Base-by-base conservation (phyloP, 1,140 invertebrate genomes). In the Gryllus bimaculatus region DNA sequence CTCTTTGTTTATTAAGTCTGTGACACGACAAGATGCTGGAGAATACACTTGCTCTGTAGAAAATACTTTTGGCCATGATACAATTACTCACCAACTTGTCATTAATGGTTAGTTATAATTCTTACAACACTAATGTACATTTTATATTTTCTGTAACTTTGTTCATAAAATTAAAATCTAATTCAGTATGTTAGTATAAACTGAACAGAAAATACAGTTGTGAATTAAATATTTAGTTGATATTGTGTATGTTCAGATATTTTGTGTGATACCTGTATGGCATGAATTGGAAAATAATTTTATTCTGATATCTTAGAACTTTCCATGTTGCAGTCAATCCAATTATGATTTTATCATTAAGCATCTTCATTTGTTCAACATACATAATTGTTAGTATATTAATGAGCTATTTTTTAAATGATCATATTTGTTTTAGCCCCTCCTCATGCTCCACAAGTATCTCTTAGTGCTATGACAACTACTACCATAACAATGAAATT, bases 1-100 rank as follows among this genome's bases (percentile, higher is more conserved):
- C 48, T 96, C 95, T 0, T 87, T 99, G 2, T 91, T 95, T 79
- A 96, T 99, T 76, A 93, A 94, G 81, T 92, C 94, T 82, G 94
- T 98, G 0, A 93, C 94, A 76, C 90, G 95, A 76, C 92, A 94
- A 80, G 96, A 98, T 86, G 95, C 94, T 79, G 95, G 94, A 54
- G 94, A 96, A 86, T 96, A 96, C 83, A 92, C 93, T 0, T 98
- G 97, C 86, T 92, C 93, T 81, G 97, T 97, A 8, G 94, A 95
- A 84, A 98, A 98, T 86, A 92, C 93, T 15, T 96, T 95, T 85
- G 96, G 96, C 54, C 93, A 94, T 81, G 96, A 97, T 83, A 94
- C 92, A 26, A 95, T 97, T 73, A 97, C 95, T 8, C 96, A 98
- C 84, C 92, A 93, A 76, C 88, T 98, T 47, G 91, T 95, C 80